Conservation (phyloP, 2,113 vertebrate genomes). For the Mustelus asterias region DNA sequence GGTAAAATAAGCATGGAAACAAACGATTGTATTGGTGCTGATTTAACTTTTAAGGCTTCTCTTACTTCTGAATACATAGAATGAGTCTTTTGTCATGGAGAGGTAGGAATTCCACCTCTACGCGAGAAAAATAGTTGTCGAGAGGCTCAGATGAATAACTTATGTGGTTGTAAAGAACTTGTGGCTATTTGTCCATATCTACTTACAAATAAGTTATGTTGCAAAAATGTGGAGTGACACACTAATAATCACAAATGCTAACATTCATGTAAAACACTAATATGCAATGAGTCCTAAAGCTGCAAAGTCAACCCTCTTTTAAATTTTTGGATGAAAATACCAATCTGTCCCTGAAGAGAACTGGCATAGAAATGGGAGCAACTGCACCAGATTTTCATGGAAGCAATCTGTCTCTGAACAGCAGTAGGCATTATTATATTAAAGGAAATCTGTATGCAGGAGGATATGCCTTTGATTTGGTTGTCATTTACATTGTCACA, state of each 20-base stretch:
- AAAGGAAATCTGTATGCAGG: background rate
- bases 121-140: background rate
- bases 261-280: background rate
- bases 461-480: background rate
- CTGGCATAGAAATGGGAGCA: background rate
- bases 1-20: background rate
- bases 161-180: background rate
- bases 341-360: background rate
- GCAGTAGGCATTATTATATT: background rate
- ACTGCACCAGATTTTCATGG: background rate
- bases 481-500: background rate
- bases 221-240: background rate
- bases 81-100: background rate
- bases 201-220: background rate
- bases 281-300: background rate
- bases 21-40: background rate
- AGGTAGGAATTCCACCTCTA: background rate
- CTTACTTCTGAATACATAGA: background rate
- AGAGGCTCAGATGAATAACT: background rate
- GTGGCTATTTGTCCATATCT: background rate
- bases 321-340: background rate
- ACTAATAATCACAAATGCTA: background rate
- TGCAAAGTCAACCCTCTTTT: background rate
- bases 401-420: background rate
- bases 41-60: background rate